phyloP scores from a whole-genome alignment of 2,113 vertebrate species.

The Neopipo cinnamomea region DNA sequence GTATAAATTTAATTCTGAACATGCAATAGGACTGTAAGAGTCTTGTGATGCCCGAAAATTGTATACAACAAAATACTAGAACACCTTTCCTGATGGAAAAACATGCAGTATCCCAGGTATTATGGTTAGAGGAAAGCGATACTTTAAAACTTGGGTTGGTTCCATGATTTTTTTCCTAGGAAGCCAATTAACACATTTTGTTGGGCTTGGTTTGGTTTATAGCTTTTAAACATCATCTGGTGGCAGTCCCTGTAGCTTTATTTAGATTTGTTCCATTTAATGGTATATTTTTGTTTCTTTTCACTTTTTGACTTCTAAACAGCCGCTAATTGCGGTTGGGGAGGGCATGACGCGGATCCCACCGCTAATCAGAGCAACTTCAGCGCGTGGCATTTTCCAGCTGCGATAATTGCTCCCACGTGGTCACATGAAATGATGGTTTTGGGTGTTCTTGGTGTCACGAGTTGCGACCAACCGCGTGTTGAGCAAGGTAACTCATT shows the following conservation, averaged over 20 bases:
- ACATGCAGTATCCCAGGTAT: not conserved
- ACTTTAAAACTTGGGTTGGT: not conserved
- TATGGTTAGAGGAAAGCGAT: not conserved
- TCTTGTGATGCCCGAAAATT: not conserved
- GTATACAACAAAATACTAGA: not conserved
- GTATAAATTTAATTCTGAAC: not conserved
- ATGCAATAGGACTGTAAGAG: rapidly evolving
- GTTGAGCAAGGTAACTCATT: not conserved
- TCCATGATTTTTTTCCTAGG: not conserved
- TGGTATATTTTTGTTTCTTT: rapidly evolving
- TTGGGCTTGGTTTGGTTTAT: not conserved
- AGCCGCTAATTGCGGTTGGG: rapidly evolving
- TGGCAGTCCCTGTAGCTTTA: not conserved
- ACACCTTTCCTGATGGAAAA: not conserved
- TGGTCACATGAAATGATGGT: not conserved
- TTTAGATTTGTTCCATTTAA: not conserved
- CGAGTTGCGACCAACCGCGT: not conserved
- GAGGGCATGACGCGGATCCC: not conserved
- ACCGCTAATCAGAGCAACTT: not conserved
- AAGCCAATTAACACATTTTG: not conserved
- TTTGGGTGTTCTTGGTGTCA: not conserved
- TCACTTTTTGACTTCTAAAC: not conserved
- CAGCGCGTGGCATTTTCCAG: not conserved
- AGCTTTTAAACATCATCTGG: not conserved
- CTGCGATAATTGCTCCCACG: not conserved